Evolutionary conservation across 2,888 invertebrate genomes (phyloP), one percentile per base, ranked within the genome.

Genomic region (Eupithecia inturbata): DNA sequence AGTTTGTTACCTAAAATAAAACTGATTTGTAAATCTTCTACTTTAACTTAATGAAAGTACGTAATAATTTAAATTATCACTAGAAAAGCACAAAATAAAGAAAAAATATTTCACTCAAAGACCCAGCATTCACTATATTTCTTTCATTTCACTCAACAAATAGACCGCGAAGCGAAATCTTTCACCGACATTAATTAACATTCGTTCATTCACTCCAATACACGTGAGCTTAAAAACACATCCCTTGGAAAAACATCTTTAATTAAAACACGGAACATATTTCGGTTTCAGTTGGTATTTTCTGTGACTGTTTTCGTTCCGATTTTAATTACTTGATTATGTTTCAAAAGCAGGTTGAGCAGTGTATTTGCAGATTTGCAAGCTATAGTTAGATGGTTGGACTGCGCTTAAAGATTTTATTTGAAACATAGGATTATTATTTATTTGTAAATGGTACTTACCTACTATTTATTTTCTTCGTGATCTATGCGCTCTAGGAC

Each of bases 191-290:
- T 70, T 75, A 70, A 75, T 75, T 72, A 75, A 70, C 75, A 70
- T 75, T 72, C 70, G 53, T 68, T 72, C 72, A 70, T 72, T 72
- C 70, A 72, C 36, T 70, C 70, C 39, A 63, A 68, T 60, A 63
- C 67, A 45, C 67, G 39, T 53, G 49, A 26, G 33, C 49, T 70
- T 60, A 60, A 75, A 75, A 73, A 75, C 64, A 77, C 76, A 41
- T 72, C 66, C 72, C 70, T 70, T 74, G 49, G 57, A 76, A 76
- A 49, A 74, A 41, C 72, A 70, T 77, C 72, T 72, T 74, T 74
- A 72, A 74, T 77, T 74, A 77, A 74, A 76, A 71, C 60, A 64
- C 53, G 31, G 41, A 64, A 63, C 16, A 60, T 66, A 68, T 67
- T 70, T 1, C 66, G 36, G 36, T 64, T 64, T 10, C 31, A 10